Evolutionary conservation across 92 coral and sea anemone genomes (phyloP).

Genomic region (Hydrozoanthus gracilis): DNA sequence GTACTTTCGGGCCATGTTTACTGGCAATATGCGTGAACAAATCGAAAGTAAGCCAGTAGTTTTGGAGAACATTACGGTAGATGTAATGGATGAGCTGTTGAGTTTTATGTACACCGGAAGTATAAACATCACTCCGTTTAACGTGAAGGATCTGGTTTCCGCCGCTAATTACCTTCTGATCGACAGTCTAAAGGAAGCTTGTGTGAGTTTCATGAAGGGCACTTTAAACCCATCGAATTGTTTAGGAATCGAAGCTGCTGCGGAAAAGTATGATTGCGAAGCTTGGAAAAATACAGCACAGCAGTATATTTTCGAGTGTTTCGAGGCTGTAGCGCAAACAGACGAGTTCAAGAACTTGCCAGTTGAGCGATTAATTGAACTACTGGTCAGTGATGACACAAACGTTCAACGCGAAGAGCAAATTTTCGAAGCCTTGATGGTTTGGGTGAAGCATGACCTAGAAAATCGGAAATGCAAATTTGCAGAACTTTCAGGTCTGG

Average conservation of each 20-base stretch:
- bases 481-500: constrained; percentile 76
- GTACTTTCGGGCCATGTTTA: constrained; percentile 97
- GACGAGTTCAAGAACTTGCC: constrained; percentile 90
- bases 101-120: constrained; percentile 95
- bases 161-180: constrained; percentile 94
- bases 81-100: constrained; percentile 91
- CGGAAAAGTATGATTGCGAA: constrained; percentile 88
- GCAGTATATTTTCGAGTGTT: constrained; percentile 84
- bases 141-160: constrained; percentile 93
- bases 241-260: constrained; percentile 94
- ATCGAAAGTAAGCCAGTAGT: constrained; percentile 94
- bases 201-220: constrained; percentile 88
- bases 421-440: constrained; percentile 88
- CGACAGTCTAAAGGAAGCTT: constrained; percentile 93
- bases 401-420: constrained; percentile 96
- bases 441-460: constrained; percentile 85
- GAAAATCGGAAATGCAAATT: constrained; percentile 68
- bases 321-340: constrained; percentile 92
- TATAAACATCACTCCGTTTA: constrained; percentile 92
- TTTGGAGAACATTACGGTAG: constrained; percentile 86
- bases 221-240: constrained; percentile 98
- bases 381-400: constrained; percentile 84
- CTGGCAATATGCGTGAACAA: constrained; percentile 90
- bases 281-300: constrained; percentile 84
- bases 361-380: constrained; percentile 80